Conservation (phyloP, 2,797 vertebrate species). For the Vireo griseus region DNA sequence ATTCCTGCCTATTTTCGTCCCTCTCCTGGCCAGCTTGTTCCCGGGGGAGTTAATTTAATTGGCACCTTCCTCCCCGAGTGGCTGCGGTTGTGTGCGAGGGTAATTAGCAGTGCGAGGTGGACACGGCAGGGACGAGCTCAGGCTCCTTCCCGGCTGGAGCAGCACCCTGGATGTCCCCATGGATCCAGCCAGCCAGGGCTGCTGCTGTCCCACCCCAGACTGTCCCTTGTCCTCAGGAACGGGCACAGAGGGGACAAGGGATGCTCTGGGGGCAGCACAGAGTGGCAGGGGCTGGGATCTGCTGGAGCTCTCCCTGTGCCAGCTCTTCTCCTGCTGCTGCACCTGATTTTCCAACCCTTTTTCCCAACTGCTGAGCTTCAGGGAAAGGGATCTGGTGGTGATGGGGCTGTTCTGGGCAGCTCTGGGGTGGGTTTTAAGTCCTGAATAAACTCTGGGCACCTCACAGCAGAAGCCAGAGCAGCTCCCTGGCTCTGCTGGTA, state of each 20-base stretch:
- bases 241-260: background rate
- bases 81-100: background rate
- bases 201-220: background rate
- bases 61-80: background rate
- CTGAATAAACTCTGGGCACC: background rate
- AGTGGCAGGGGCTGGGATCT: background rate
- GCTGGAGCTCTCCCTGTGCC: background rate
- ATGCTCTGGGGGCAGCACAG: background rate
- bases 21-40: background rate
- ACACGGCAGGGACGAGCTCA: background rate
- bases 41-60: slow-evolving; percentile 42
- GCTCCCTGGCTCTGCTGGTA: rapidly evolving
- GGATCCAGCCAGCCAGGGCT: background rate
- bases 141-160: rapidly evolving
- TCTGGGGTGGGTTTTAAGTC: background rate
- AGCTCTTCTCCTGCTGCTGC: background rate
- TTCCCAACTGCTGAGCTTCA: background rate
- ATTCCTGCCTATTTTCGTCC: background rate
- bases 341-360: background rate
- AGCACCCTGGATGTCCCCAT: rapidly evolving
- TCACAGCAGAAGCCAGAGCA: background rate
- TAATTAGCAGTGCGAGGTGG: background rate
- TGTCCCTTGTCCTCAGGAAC: background rate
- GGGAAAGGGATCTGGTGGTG: rapidly evolving
- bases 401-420: background rate